Evolutionary conservation across 2,888 invertebrate species (phyloP).

Genomic region (Eueremaeus valkanovi): DNA sequence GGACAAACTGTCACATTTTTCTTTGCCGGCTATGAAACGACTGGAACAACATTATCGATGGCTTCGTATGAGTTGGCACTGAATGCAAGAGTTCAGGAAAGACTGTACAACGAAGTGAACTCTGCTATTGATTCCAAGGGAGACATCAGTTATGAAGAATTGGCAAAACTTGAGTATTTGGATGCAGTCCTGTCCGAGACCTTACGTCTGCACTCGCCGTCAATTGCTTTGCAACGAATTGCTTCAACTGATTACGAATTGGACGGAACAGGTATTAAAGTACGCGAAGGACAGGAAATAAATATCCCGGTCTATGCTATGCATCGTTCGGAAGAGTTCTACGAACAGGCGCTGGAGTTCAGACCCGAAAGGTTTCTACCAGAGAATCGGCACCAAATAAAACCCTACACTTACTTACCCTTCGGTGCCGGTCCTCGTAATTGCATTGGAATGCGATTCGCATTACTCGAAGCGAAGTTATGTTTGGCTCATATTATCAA

Average conservation of each 20-base stretch:
- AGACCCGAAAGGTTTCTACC: no score
- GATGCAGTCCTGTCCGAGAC: slow-evolving; percentile 42
- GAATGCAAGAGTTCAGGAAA: neutral
- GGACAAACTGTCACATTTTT: neutral
- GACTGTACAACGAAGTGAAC: neutral
- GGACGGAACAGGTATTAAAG: neutral
- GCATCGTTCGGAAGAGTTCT: no score
- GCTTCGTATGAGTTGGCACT: slow-evolving; percentile 4
- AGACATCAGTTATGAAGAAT: neutral
- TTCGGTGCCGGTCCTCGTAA: no score
- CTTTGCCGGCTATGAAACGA: neutral
- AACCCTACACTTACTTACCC: no score
- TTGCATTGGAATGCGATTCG: slow-evolving; percentile 41
- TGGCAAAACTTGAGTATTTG: slow-evolving; percentile 32
- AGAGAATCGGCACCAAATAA: no score
- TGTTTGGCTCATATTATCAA: neutral
- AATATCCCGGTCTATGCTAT: slow-evolving; percentile 59
- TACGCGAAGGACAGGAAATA: slow-evolving; percentile 51
- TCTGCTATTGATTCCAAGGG: neutral
- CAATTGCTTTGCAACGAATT: neutral
- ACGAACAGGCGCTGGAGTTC: no score
- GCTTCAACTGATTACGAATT: neutral
- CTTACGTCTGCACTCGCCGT: slow-evolving; percentile 36
- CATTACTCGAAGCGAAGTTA: slow-evolving; percentile 19
- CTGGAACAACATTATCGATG: neutral